Evolutionary conservation across 2,113 vertebrate genomes (phyloP).

Genomic region (Callipepla squamata): DNA sequence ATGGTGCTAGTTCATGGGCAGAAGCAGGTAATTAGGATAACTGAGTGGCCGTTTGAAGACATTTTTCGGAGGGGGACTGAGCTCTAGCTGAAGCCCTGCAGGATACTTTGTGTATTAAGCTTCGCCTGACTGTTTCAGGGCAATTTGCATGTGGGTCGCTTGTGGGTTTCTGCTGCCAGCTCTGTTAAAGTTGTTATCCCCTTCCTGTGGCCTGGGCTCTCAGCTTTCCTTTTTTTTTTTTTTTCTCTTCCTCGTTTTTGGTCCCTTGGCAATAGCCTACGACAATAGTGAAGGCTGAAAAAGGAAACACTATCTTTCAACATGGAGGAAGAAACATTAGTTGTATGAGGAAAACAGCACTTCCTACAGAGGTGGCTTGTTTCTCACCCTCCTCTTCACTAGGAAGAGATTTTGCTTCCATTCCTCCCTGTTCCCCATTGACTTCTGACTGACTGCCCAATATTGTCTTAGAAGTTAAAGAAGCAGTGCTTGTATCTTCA

Average conservation of each 20-base stretch:
- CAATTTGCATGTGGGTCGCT: rapidly evolving
- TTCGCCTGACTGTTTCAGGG: neutral
- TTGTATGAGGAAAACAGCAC: neutral
- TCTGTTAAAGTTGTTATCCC: neutral
- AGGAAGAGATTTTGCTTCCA: neutral
- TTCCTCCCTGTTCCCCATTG: neutral
- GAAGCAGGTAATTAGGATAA: neutral
- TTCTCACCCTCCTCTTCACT: neutral
- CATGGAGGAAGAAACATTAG: neutral
- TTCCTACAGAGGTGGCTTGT: neutral
- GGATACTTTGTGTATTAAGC: neutral
- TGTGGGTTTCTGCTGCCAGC: neutral
- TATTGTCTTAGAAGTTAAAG: neutral
- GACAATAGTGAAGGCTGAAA: neutral
- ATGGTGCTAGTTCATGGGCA: neutral
- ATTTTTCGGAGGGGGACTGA: neutral
- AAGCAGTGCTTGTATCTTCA: neutral
- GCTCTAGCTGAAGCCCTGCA: neutral
- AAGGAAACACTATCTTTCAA: neutral
- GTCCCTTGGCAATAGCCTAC: neutral
- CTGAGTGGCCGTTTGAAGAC: neutral
- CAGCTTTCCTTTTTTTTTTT: neutral
- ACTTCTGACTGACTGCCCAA: rapidly evolving
- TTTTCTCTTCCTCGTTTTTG: neutral
- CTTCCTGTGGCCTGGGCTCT: neutral